phyloP scores from a whole-genome alignment of 1,140 invertebrate species.

The Pseudobourletiella spinata region DNA sequence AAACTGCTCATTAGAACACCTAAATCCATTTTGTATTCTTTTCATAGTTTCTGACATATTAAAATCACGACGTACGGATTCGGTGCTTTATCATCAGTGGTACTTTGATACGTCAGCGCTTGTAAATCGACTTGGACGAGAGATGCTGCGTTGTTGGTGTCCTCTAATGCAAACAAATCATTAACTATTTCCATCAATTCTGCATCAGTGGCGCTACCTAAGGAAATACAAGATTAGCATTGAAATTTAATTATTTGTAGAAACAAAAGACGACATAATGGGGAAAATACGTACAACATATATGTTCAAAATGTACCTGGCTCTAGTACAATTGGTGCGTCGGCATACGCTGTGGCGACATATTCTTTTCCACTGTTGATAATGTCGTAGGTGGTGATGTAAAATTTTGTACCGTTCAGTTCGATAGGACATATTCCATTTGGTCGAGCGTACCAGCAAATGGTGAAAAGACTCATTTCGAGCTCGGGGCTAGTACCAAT shows the following conservation, averaged over 20 bases:
- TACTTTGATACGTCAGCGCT: constrained; percentile 55
- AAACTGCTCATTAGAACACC: neutral
- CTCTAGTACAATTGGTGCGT: no score
- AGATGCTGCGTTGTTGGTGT: constrained; percentile 54
- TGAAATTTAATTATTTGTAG: no score
- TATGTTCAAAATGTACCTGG: no score
- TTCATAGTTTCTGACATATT: neutral
- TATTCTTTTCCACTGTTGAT: constrained; percentile 8
- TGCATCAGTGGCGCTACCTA: constrained; percentile 49
- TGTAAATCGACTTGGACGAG: constrained; percentile 60
- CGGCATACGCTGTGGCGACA: constrained; percentile 14
- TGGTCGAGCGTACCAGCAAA: constrained; percentile 65
- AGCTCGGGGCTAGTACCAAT: constrained; percentile 86
- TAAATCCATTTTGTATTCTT: no score
- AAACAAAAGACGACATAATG: no score
- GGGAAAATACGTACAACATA: no score
- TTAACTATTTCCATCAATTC: constrained; percentile 61
- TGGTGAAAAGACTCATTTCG: constrained; percentile 80
- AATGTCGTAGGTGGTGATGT: constrained; percentile 23
- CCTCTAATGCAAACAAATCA: constrained; percentile 57
- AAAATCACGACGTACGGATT: constrained; percentile 55
- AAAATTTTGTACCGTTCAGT: constrained; percentile 49
- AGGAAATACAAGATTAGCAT: no score
- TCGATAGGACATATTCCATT: constrained; percentile 61
- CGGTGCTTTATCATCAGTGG: constrained; percentile 56